phyloP scores from a whole-genome alignment of 2,888 invertebrate genomes.

The Noctua fimbriata region DNA sequence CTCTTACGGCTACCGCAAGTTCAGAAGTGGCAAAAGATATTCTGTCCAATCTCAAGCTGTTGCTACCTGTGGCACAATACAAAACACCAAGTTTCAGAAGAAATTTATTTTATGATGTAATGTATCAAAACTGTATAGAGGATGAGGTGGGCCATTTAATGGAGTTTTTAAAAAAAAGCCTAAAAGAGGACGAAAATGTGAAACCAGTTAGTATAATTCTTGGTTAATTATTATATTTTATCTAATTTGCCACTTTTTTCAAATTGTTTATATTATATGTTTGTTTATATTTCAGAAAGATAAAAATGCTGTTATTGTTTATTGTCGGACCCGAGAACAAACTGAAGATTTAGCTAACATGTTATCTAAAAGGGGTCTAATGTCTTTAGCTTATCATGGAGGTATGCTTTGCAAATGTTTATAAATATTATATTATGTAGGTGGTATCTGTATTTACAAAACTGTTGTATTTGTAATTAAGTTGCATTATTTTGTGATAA shows the following conservation, averaged over 20 bases:
- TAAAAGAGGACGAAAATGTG: slow-evolving; percentile 90
- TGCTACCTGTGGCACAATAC: slow-evolving; percentile 93
- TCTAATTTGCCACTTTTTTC: not conserved
- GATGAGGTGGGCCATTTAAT: slow-evolving; percentile 95
- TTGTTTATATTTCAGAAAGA: slow-evolving; percentile 82
- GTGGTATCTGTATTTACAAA: slow-evolving; percentile 16
- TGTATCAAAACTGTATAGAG: slow-evolving; percentile 95
- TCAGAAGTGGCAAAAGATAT: slow-evolving; percentile 95
- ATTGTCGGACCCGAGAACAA: slow-evolving; percentile 97
- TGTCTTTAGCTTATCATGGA: slow-evolving; percentile 97
- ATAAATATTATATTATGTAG: slow-evolving; percentile 7
- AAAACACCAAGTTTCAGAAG: slow-evolving; percentile 97
- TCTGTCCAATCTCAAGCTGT: slow-evolving; percentile 92
- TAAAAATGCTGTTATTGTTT: slow-evolving; percentile 96
- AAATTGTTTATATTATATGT: slow-evolving; percentile 6
- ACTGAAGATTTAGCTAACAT: slow-evolving; percentile 96
- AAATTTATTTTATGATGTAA: slow-evolving; percentile 98
- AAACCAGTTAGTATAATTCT: slow-evolving; percentile 82
- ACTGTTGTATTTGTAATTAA: not conserved
- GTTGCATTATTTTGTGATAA: not conserved
- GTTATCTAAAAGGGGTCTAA: slow-evolving; percentile 93
- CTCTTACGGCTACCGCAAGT: slow-evolving; percentile 98
- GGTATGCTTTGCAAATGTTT: slow-evolving; percentile 85
- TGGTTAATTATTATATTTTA: not conserved
- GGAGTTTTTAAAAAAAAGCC: slow-evolving; percentile 92